phyloP scores from a whole-genome alignment of 37 sponge, comb jelly and placozoan genomes.

The Chondrilla cf. caribensis region DNA sequence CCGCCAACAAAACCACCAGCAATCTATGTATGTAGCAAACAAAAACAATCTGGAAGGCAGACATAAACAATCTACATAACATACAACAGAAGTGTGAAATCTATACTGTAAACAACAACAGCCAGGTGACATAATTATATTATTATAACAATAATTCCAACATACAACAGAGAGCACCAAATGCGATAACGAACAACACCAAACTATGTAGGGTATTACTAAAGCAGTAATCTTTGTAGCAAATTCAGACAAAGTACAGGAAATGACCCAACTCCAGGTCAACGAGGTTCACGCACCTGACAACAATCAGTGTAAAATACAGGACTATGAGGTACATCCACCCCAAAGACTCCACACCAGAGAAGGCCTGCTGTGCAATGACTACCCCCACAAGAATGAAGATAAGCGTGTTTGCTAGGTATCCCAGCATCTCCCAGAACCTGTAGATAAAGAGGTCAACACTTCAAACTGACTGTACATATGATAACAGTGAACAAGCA shows the following conservation, averaged over 20 bases:
- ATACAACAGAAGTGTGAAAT: too few species aligned
- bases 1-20: slow-evolving; percentile 33
- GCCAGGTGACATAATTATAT: background rate
- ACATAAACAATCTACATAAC: too few species aligned
- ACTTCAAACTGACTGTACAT: too few species aligned
- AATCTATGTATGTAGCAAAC: slow-evolving; percentile 39
- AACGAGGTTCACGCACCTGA: slow-evolving; percentile 38
- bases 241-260: too few species aligned
- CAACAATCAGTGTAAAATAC: slow-evolving; percentile 74
- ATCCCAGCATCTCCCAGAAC: slow-evolving; percentile 93
- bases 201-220: too few species aligned
- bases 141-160: background rate
- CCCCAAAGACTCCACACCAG: slow-evolving; percentile 55
- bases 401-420: slow-evolving; percentile 90
- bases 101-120: background rate
- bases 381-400: slow-evolving; percentile 90
- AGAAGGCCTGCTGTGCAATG: slow-evolving; percentile 69
- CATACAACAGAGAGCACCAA: too few species aligned
- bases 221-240: too few species aligned
- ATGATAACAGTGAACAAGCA: too few species aligned
- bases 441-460: slow-evolving; percentile 29
- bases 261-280: too few species aligned
- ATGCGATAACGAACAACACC: too few species aligned
- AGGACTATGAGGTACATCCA: slow-evolving; percentile 74
- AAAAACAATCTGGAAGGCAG: too few species aligned